Conservation (phyloP, 2,888 invertebrate species). For the Thereva nobilitata region DNA sequence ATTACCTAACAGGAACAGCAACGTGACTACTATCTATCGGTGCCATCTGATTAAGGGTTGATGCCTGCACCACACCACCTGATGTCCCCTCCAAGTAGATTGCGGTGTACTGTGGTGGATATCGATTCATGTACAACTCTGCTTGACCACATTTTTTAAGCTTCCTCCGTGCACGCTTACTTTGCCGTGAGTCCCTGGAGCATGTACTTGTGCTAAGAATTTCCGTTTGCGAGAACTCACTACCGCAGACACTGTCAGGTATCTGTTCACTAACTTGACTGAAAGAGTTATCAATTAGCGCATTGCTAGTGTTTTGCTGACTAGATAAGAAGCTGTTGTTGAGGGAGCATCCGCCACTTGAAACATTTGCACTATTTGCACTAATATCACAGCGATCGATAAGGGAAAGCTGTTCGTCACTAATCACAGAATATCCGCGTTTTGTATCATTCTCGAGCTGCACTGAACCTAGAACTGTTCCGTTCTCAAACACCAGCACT, state of each 20-base stretch:
- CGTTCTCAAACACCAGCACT: slow-evolving; percentile 52
- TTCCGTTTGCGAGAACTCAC: not conserved
- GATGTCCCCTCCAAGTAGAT: slow-evolving; percentile 50
- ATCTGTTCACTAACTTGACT: not conserved
- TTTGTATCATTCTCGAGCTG: slow-evolving; percentile 38
- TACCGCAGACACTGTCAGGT: not conserved
- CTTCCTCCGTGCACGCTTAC: slow-evolving; percentile 51
- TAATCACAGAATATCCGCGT: not conserved
- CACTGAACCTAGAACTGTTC: slow-evolving; percentile 54
- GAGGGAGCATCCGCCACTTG: too few relatives aligned
- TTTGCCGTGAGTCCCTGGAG: slow-evolving; percentile 50
- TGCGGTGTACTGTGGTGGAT: slow-evolving; percentile 55
- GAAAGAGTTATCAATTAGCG: too few relatives aligned
- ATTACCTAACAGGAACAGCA: too few relatives aligned
- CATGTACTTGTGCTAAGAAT: slow-evolving; percentile 43
- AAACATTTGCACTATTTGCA: slow-evolving; percentile 1
- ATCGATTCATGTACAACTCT: slow-evolving; percentile 20
- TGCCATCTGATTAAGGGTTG: too few relatives aligned
- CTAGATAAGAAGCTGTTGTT: too few relatives aligned
- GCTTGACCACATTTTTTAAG: slow-evolving; percentile 46
- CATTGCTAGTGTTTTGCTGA: too few relatives aligned
- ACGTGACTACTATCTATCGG: too few relatives aligned
- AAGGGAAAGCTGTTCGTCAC: slow-evolving; percentile 4
- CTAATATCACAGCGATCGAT: not conserved
- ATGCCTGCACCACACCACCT: slow-evolving; percentile 10